phyloP scores from a whole-genome alignment of 2,113 vertebrate genomes.

The Phoenicopterus ruber region DNA sequence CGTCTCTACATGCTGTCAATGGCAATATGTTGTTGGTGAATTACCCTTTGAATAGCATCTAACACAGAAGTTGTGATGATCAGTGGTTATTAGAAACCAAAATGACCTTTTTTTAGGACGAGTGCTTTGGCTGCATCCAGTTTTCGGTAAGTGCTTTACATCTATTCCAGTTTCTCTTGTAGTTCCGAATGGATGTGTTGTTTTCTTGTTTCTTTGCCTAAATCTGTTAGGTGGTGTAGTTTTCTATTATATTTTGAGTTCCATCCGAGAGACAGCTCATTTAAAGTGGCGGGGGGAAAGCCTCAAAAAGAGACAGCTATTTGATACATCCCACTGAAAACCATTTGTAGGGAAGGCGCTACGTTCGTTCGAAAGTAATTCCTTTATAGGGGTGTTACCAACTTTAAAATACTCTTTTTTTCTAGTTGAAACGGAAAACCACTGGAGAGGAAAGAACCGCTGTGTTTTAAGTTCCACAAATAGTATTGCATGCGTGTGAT shows the following conservation, averaged over 20 bases:
- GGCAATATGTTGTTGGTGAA: slow-evolving; percentile 18
- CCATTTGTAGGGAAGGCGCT: background rate
- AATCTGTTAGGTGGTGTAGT: background rate
- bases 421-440: background rate
- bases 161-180: background rate
- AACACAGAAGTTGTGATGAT: background rate
- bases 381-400: background rate
- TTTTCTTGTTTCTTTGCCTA: background rate
- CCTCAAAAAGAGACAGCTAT: background rate
- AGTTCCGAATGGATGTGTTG: background rate
- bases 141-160: background rate
- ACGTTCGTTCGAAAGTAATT: background rate
- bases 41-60: background rate
- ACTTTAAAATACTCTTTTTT: background rate
- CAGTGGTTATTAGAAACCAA: background rate
- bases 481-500: background rate
- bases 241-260: background rate
- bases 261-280: background rate
- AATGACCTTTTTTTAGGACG: slow-evolving; percentile 4
- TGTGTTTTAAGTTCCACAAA: background rate
- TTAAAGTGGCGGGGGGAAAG: background rate
- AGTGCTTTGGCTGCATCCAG: background rate
- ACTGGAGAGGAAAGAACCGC: background rate
- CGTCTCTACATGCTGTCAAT: background rate
- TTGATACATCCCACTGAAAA: background rate